phyloP scores from a whole-genome alignment of 2,113 vertebrate genomes.

The Cheirogaleus medius region DNA sequence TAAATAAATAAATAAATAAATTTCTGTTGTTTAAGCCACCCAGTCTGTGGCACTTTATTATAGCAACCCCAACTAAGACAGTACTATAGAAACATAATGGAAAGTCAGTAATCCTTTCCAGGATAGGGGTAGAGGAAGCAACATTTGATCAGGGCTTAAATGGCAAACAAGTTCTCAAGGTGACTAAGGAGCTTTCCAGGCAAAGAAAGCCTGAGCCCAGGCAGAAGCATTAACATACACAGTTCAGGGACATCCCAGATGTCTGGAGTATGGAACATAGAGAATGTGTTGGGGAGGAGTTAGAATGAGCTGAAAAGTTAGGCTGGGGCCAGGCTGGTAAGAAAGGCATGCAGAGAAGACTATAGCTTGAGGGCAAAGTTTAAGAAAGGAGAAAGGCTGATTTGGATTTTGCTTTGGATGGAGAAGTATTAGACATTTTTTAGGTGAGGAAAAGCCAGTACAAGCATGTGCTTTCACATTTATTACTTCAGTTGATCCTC shows the following conservation, averaged over 20 bases:
- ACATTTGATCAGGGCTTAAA: not conserved
- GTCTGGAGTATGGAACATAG: not conserved
- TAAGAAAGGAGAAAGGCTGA: constrained; percentile 18
- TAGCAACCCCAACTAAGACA: not conserved
- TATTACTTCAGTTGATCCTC: not conserved
- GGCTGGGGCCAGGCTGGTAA: not conserved
- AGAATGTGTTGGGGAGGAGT: not conserved
- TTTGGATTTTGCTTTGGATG: constrained; percentile 18
- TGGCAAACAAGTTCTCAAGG: not conserved
- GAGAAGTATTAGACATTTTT: not conserved
- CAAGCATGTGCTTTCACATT: not conserved
- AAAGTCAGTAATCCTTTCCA: not conserved
- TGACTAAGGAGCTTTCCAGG: not conserved
- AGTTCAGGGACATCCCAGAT: not conserved
- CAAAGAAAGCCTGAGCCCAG: not conserved
- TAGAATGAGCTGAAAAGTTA: not conserved
- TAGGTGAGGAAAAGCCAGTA: not conserved
- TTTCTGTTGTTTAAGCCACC: not conserved
- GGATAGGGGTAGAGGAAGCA: not conserved
- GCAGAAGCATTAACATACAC: not conserved
- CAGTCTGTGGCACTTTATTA: not conserved
- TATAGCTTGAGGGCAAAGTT: not conserved
- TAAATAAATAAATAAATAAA: no score
- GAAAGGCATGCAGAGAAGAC: not conserved
- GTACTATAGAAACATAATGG: not conserved